Base-by-base conservation (phyloP, 2,888 invertebrate genomes). In the Drosophila sordidapex region DNA sequence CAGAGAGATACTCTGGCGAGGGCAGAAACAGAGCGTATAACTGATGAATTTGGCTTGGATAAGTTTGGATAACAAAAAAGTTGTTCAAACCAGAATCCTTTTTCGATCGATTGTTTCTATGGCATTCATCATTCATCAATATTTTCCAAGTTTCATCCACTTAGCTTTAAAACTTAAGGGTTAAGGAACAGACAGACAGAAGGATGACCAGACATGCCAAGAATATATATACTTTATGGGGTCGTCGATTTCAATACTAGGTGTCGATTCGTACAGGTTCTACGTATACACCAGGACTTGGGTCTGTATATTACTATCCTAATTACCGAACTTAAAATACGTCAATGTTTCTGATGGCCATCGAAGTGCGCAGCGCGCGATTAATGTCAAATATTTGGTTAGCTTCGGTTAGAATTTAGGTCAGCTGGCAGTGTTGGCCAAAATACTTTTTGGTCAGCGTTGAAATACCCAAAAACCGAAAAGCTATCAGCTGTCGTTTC, bases 361-460 rank as follows among this genome's bases (percentile, higher is more conserved):
- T 46, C 59, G 46, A 53, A 61, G 11, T 31, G 60, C 63, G 51
- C 48, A 57, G 65, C n/a, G 27, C 51, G 61, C 74, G 70, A 70
- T 85, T 81, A 77, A 86, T 81, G 73, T 53, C 68, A 83, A 87
- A 77, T 83, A 83, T 86, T 83, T 87, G 66, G 68, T n/a, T 11
- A 25, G 53, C 31, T 51, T 21, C 21, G 8, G 15, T 3, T 18
- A 18, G 38, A 66, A 83, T 81, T 70, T 65, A 57, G 70, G 87
- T 81, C 83, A 83, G 74, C 70, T 70, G 67, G 67, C 59, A 76
- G 33, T 15, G 21, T 21, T 35, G 53, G 21, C 15, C 53, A 54
- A 54, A 36, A 27, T 18, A 35, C 25, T 54, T 48, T 67, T 31
- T 48, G 61, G 40, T 63, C n/a, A 54, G 33, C 35, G 52, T 64